These are phyloP conservation scores for Allolobophora icterica DNA, from an alignment of 2,888 invertebrate genomes.

Conservation along the genomic window DNA sequence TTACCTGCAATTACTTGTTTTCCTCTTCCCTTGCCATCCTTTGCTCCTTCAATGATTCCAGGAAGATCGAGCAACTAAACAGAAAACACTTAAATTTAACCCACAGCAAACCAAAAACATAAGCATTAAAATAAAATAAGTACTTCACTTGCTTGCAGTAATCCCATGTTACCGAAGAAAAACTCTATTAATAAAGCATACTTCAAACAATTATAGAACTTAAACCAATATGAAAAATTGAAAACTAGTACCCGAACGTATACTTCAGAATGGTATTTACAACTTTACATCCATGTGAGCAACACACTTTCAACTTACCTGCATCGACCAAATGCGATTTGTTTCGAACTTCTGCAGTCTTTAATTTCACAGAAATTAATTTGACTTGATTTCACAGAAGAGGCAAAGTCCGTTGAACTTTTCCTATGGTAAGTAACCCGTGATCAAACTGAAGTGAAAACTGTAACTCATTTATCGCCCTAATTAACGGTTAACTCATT, in stretches of 20 bases:
- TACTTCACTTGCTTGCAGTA: not conserved
- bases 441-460: no score
- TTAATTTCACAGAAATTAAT: no score
- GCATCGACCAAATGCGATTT: not conserved
- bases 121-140: not conserved
- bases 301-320: not conserved
- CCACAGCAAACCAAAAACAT: not conserved
- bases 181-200: not conserved
- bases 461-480: no score
- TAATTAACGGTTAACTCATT: no score
- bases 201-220: not conserved
- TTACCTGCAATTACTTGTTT: constrained; percentile 90
- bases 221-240: not conserved
- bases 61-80: constrained; percentile 91
- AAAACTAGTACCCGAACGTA: not conserved
- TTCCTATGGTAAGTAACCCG: no score
- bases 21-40: constrained; percentile 98
- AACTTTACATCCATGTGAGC: not conserved
- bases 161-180: not conserved
- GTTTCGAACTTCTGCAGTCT: not conserved
- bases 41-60: constrained; percentile 99
- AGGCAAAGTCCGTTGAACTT: no score
- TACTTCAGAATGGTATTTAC: not conserved
- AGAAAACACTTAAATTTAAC: not conserved
- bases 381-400: no score